These are phyloP conservation scores for Tauraco hartlaubi DNA, from an alignment of 2,797 vertebrate species.

Conservation along the genomic window DNA sequence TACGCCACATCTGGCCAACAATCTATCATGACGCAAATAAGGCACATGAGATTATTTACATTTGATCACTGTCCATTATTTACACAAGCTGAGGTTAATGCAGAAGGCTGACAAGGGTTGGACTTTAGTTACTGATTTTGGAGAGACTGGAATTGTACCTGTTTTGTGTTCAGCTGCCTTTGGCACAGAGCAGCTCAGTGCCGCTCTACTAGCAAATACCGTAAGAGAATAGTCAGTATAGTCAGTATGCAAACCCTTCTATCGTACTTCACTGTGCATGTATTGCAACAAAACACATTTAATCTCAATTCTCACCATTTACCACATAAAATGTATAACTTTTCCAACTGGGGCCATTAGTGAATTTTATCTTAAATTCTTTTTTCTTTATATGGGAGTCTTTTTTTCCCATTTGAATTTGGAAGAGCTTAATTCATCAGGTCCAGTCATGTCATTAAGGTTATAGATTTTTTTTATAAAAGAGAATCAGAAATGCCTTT, in stretches of 20 bases:
- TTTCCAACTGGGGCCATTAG: background rate
- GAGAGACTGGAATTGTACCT: background rate
- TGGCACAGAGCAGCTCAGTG: background rate
- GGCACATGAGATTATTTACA: background rate
- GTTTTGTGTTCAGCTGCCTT: background rate
- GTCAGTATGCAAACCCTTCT: conserved; percentile 27
- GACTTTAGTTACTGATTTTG: background rate
- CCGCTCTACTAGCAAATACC: conserved; percentile 29
- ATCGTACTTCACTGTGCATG: conserved; percentile 5
- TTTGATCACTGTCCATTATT: conserved; percentile 45
- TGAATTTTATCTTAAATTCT: background rate
- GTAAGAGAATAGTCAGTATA: conserved; percentile 47
- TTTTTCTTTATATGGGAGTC: background rate
- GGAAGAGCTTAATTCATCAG: background rate
- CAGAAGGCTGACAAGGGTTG: background rate
- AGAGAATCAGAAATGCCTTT: background rate
- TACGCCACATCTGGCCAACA: conserved; percentile 38
- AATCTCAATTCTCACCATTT: background rate
- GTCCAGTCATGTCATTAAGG: background rate
- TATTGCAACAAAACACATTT: conserved; percentile 14
- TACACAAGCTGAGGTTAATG: conserved; percentile 33
- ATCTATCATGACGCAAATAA: conserved; percentile 45
- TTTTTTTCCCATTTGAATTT: background rate
- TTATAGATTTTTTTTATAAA: background rate
- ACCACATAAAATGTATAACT: background rate